These are phyloP conservation scores for Ctenopoma kingsleyae DNA, from an alignment of 2,797 vertebrate genomes.

Conservation along the genomic window DNA sequence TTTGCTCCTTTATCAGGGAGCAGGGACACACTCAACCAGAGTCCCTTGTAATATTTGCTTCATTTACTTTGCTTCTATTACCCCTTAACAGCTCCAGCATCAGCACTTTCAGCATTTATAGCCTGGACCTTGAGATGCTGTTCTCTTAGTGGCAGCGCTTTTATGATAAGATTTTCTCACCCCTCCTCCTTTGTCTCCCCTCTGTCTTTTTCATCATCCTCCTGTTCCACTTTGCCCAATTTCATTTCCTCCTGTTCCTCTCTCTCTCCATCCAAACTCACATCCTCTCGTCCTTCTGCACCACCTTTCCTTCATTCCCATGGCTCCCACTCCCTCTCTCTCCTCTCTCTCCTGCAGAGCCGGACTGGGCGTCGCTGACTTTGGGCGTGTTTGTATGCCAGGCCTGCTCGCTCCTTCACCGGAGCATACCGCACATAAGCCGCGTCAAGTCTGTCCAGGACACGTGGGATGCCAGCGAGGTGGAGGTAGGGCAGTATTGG, in stretches of 20 bases:
- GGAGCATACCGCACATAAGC: slow-evolving; percentile 92
- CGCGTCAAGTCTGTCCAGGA: slow-evolving; percentile 93
- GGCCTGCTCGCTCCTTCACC: slow-evolving; percentile 94
- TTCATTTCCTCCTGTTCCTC: slow-evolving; percentile 23
- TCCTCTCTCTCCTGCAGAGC: slow-evolving; percentile 81
- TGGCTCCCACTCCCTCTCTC: background rate
- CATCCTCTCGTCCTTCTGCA: background rate
- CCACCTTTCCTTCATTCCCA: background rate
- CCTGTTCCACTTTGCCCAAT: slow-evolving; percentile 6
- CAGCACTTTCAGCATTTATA: slow-evolving; percentile 59
- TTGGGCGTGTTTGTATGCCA: slow-evolving; percentile 95
- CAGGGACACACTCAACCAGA: slow-evolving; percentile 22
- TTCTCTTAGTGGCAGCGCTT: slow-evolving; percentile 36
- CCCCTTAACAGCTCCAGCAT: slow-evolving; percentile 33
- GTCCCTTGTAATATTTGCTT: slow-evolving; percentile 53
- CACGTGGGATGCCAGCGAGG: slow-evolving; percentile 91
- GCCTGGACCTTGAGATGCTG: slow-evolving; percentile 39
- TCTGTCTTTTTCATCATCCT: slow-evolving; percentile 10
- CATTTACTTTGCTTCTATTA: slow-evolving; percentile 51
- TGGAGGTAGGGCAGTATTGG: slow-evolving; percentile 86
- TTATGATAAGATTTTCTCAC: slow-evolving; percentile 46
- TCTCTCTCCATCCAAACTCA: slow-evolving; percentile 1
- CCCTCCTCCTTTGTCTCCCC: slow-evolving; percentile 21
- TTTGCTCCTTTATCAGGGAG: slow-evolving; percentile 32
- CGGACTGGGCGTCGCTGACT: slow-evolving; percentile 95